Base-by-base conservation (phyloP, 2,113 vertebrate genomes). In the Alexandromys fortis region DNA sequence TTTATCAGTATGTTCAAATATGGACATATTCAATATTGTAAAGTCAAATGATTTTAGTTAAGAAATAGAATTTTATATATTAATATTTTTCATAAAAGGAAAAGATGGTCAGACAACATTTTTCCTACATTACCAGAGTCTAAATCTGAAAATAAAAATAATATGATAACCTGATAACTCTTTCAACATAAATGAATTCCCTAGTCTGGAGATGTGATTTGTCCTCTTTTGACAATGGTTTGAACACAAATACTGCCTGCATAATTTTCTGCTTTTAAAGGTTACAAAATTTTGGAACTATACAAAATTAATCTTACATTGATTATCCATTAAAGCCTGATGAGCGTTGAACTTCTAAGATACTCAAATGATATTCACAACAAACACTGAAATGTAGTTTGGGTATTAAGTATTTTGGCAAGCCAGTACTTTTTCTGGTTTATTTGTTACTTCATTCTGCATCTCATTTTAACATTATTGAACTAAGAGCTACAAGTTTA, bases 261-360 rank as follows among this genome's bases (percentile, higher is more conserved):
- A 88, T 96, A 93, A 89, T 93, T 97, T 96, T 91, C 70, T 78
- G 45, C 78, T 82, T 96, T 93, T 96, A 94, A 96, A 11, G 94
- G 24, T 95, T 94, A 77, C 67, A 42, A 95, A 90, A 95, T 92
- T 96, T 89, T 83, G 24, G 45, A 92, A 75, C 38, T 87, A 5
- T 77, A 7, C 14, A 85, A 90, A 95, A 45, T 94, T 95, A 96
- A 86, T 92, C 76, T 12, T 83, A 45, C n/a, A 90, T 52, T 88
- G 76, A 95, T 94, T 94, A 82, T 79, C 79, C 68, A 70, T 83
- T 93, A 95, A 94, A 92, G 19, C 2, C 90, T 78, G 21, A 26
- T 68, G 63, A 76, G 85, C 13, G 70, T 1, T 72, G 91, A 94
- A 96, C 68, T 77, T 83, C 42, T 79, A 95, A 19, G 81, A 85